Conservation (phyloP, 1,140 invertebrate species). For the Sycobia sp. region DNA sequence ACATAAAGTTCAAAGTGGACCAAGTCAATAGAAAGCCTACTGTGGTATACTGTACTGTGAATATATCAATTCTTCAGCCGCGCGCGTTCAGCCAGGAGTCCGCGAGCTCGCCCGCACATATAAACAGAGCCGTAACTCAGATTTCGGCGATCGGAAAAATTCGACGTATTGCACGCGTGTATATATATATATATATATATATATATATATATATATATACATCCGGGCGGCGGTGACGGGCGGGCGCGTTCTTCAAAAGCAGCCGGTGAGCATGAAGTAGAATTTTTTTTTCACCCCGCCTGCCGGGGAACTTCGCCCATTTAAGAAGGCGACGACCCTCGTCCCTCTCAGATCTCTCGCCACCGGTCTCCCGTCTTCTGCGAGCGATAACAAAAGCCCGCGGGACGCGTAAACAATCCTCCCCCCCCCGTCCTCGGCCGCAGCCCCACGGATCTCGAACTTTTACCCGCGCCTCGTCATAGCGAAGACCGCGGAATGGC, state of each 20-base stretch:
- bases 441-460: not conserved
- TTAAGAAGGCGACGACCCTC: not conserved
- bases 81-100: too few species aligned
- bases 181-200: too few species aligned
- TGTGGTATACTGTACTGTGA: too few species aligned
- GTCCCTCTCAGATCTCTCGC: too few species aligned
- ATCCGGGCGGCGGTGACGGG: not conserved
- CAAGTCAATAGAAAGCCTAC: too few species aligned
- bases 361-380: not conserved
- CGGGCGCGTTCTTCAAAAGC: conserved; percentile 21
- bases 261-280: too few species aligned
- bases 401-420: conserved; percentile 20
- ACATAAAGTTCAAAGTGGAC: too few species aligned
- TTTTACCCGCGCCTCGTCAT: too few species aligned
- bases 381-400: conserved; percentile 14
- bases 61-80: too few species aligned
- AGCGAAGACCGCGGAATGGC: too few species aligned
- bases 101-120: not conserved
- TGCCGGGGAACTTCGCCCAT: conserved; percentile 16
- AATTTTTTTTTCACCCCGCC: too few species aligned
- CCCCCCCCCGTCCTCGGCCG: not conserved
- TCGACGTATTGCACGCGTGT: not conserved
- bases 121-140: conserved; percentile 22
- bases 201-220: too few species aligned
- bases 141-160: not conserved